These are phyloP conservation scores for Odontothrips loti DNA, from an alignment of 2,888 invertebrate species.

Conservation along the genomic window DNA sequence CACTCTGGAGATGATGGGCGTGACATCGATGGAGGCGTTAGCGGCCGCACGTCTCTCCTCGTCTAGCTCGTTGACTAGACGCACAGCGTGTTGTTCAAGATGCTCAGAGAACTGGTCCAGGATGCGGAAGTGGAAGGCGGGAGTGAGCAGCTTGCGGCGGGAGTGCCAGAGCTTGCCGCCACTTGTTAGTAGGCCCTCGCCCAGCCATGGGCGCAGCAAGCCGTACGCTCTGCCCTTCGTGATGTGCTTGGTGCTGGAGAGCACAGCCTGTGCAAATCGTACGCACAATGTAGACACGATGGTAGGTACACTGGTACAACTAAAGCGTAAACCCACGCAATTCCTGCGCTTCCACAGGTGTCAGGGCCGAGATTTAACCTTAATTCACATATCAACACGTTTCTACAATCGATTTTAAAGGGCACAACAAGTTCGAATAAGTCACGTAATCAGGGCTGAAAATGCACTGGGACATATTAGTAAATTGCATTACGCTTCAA, in stretches of 20 bases:
- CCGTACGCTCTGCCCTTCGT: not conserved
- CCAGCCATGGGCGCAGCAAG: not conserved
- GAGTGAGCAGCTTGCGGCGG: not conserved
- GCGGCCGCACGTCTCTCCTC: not conserved
- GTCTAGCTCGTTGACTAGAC: not conserved
- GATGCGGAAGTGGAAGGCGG: conserved; percentile 8
- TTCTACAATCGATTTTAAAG: too few relatives aligned
- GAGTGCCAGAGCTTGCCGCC: not conserved
- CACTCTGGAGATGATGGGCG: not conserved
- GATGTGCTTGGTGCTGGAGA: conserved; percentile 9
- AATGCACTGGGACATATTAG: too few relatives aligned
- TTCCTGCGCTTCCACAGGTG: too few relatives aligned
- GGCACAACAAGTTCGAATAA: too few relatives aligned
- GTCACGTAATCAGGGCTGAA: too few relatives aligned
- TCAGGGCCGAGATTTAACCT: too few relatives aligned
- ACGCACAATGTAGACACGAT: too few relatives aligned
- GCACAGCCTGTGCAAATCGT: not conserved
- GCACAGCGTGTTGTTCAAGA: not conserved
- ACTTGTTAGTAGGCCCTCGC: not conserved
- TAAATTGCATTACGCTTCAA: too few relatives aligned
- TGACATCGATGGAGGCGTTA: not conserved
- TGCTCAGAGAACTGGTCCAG: not conserved
- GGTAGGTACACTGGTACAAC: too few relatives aligned
- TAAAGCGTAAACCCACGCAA: too few relatives aligned
- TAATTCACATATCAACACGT: too few relatives aligned